Evolutionary conservation across 2,797 vertebrate genomes (phyloP), one percentile per base, ranked within the genome.

Genomic region (Chiloscyllium punctatum): DNA sequence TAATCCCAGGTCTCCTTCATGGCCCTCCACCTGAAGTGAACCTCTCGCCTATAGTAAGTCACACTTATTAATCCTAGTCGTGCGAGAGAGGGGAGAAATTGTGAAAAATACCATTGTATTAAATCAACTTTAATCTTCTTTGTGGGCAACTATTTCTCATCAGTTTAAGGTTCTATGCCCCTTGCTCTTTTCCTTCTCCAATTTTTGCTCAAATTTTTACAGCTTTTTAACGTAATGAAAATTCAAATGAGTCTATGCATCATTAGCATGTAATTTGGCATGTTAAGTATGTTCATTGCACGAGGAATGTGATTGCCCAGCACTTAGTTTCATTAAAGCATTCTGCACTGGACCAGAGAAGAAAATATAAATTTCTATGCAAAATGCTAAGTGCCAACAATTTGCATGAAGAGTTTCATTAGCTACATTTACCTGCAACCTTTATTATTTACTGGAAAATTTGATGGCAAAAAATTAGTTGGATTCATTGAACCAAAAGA

Each of bases 241-340:
- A 69, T 92, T 92, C 62, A 92, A 27, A 69, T 92, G 37, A 91
- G 62, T 37, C 62, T 92, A 68, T 68, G 90, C 66, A 92, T 92
- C 90, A 92, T 92, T 92, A 69, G 66, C 90, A 92, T 92, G 90
- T 92, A 92, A 92, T 68, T 92, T 92, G 66, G 66, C 90, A 92
- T 69, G 90, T 92, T 92, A 92, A 92, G 69, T 69, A 91, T 91
- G 88, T 91, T 91, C 88, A 68, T 33, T 91, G 90, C 62, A 69
- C 9, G 66, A 69, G 21, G 90, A 69, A 92, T 69, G 90, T 69
- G 90, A 92, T 92, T 92, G 90, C 90, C 66, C 66, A 69, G 62
- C 90, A 92, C 23, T 92, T 69, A 69, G 62, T 21, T 92, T 92
- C 90, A 92, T 92, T 68, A 92, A 92, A 92, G 23, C 66, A 11